Percentiles rank a stretch among this genome's conserved stretches.
Conservation (phyloP, 2,113 vertebrate species). For the Aptenodytes patagonicus region DNA sequence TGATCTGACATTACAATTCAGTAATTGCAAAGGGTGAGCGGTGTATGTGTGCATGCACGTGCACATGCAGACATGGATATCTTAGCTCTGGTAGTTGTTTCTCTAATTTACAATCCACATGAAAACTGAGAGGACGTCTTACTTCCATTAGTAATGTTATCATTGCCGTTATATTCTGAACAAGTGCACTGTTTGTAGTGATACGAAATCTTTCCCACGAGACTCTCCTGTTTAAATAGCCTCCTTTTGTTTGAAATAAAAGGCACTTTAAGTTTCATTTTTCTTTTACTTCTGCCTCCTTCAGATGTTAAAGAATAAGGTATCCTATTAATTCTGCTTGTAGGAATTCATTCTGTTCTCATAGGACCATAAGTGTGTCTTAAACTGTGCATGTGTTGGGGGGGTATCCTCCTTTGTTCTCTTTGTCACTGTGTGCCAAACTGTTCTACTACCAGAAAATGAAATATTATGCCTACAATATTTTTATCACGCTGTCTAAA, state of each 20-base stretch:
- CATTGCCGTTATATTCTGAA: not conserved
- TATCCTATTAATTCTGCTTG: not conserved
- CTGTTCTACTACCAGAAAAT: not conserved
- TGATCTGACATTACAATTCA: not conserved
- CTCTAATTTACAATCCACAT: not conserved
- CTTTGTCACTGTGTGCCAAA: not conserved
- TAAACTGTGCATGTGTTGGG: not conserved
- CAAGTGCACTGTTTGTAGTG: not conserved
- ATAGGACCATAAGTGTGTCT: not conserved
- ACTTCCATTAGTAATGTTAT: not conserved
- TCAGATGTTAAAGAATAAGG: conserved; percentile 12
- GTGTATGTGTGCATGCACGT: not conserved
- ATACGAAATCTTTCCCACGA: not conserved
- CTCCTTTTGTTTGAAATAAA: not conserved
- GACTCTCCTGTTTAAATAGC: conserved; percentile 22
- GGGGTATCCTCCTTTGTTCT: not conserved
- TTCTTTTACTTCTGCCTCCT: not conserved
- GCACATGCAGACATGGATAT: not conserved
- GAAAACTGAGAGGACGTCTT: not conserved
- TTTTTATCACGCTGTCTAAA: not conserved
- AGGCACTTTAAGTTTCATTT: conserved; percentile 1
- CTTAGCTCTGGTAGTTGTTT: not conserved
- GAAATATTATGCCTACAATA: not conserved
- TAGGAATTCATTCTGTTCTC: conserved; percentile 11
- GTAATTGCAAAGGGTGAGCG: not conserved